A percentile compares a stretch with the other conserved stretches of the same genome.
These are phyloP conservation scores for Ptilorrhoa leucosticta DNA, from an alignment of 2,113 vertebrate genomes.

Conservation along the genomic window DNA sequence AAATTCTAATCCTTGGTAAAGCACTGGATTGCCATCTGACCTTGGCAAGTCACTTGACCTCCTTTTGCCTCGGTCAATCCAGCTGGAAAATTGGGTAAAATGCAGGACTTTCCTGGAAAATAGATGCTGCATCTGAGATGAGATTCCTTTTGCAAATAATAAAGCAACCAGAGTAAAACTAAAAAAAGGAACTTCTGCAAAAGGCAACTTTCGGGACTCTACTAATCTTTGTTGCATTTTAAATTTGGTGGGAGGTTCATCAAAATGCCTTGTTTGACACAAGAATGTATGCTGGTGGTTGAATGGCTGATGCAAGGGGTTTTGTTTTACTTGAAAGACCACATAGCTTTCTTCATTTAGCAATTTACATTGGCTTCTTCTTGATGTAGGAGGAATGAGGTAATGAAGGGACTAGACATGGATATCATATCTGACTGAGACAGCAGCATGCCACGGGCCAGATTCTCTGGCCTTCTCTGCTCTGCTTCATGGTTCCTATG, in stretches of 20 bases:
- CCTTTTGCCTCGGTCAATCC: conserved; percentile 62
- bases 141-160: conserved; percentile 7
- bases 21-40: conserved; percentile 65
- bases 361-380: conserved; percentile 42
- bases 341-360: conserved; percentile 42
- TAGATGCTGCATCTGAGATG: conserved; percentile 53
- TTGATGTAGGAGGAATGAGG: conserved; percentile 49
- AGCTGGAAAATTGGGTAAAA: conserved; percentile 69
- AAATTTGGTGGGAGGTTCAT: not conserved
- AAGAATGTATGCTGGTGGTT: not conserved
- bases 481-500: not conserved
- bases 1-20: conserved; percentile 73
- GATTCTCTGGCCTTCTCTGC: not conserved
- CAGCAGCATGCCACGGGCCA: not conserved
- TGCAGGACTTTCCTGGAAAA: conserved; percentile 50
- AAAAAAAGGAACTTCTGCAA: not conserved
- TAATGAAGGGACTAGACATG: conserved; percentile 33
- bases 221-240: not conserved
- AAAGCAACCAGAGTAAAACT: not conserved
- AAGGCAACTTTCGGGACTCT: not conserved
- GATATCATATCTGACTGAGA: not conserved
- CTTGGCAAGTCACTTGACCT: conserved; percentile 70
- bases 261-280: not conserved
- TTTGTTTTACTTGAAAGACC: conserved; percentile 30
- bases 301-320: conserved; percentile 12